A percentile compares a stretch with the other conserved stretches of the same genome.
Conservation (phyloP, 2,888 invertebrate species). For the Bellardia pandia region DNA sequence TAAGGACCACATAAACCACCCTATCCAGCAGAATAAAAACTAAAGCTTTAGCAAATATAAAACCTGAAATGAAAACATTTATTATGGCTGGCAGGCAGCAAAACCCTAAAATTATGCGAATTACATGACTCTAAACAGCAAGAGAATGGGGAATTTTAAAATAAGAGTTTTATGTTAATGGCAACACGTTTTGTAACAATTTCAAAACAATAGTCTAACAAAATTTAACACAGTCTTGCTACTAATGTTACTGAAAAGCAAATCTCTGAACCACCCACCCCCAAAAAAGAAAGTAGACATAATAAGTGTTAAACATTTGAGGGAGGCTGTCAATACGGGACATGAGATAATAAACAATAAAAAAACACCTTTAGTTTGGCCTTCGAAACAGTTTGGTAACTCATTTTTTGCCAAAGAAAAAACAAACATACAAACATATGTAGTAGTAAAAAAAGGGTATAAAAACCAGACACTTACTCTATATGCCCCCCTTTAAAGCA, state of each 20-base stretch:
- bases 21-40: background rate
- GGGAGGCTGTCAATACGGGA: conserved; percentile 71
- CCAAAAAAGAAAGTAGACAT: conserved; percentile 43
- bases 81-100: conserved; percentile 33
- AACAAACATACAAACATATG: background rate
- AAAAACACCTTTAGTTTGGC: conserved; percentile 72
- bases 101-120: conserved; percentile 67
- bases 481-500: background rate
- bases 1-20: conserved; percentile 41
- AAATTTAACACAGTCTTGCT: conserved; percentile 9
- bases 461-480: background rate
- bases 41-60: background rate
- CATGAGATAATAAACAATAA: conserved; percentile 50
- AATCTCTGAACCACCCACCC: background rate
- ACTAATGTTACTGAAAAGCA: background rate
- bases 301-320: conserved; percentile 75
- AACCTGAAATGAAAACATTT: conserved; percentile 44
- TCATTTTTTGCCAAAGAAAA: background rate
- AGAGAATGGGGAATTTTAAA: conserved; percentile 47
- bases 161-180: conserved; percentile 58
- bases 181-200: conserved; percentile 70
- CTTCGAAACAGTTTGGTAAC: conserved; percentile 19
- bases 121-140: background rate
- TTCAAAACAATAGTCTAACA: conserved; percentile 46
- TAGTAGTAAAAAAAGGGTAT: conserved; percentile 44